A percentile compares a stretch with the other conserved stretches of the same genome.
Conservation (phyloP, 2,113 vertebrate species). For the Centropus unirufus region DNA sequence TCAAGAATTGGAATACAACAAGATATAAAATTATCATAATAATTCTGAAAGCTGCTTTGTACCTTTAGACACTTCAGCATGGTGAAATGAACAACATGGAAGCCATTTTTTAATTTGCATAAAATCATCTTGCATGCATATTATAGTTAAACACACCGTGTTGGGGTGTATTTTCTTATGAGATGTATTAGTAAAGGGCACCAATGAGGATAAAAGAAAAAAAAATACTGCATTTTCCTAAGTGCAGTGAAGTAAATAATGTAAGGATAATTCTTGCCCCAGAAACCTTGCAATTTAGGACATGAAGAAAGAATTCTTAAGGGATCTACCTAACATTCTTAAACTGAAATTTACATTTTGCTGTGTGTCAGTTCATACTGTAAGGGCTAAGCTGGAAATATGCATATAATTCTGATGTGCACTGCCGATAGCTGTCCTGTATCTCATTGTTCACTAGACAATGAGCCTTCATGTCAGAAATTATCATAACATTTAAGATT, state of each 20-base stretch:
- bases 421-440: background rate
- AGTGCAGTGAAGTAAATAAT: slow-evolving; percentile 47
- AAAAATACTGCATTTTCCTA: background rate
- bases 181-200: background rate
- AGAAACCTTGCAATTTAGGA: slow-evolving; percentile 63
- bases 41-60: background rate
- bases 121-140: background rate
- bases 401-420: background rate
- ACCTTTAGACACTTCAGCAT: background rate
- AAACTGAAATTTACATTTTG: slow-evolving; percentile 26
- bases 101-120: background rate
- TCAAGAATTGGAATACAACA: background rate
- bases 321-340: slow-evolving; percentile 38
- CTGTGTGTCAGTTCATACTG: background rate
- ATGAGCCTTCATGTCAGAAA: background rate
- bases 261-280: slow-evolving; percentile 37
- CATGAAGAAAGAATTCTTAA: slow-evolving; percentile 33
- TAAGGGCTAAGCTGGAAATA: background rate
- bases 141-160: background rate
- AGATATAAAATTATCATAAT: background rate
- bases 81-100: background rate
- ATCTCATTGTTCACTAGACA: background rate
- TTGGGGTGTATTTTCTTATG: background rate
- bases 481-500: background rate
- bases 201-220: background rate